Base-by-base conservation (phyloP, 2,113 vertebrate genomes). In the Atrichornis clamosus region DNA sequence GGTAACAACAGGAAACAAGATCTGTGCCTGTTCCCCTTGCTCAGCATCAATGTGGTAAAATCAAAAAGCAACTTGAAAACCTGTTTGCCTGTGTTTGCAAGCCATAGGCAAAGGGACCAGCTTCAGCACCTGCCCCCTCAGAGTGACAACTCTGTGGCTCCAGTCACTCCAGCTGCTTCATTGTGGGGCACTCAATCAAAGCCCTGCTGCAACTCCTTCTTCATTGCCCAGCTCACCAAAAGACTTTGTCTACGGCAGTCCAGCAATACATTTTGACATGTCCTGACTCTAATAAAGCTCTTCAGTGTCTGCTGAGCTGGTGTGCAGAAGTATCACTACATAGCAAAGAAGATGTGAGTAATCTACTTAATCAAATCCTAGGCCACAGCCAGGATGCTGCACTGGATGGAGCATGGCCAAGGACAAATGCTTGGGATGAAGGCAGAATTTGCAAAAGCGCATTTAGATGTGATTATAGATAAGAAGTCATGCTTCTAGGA, bases 1-100 rank as follows among this genome's bases (percentile, higher is more conserved):
- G 90, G 95, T 95, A 96, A 93, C 88, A 96, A 97, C 90, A 96
- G 96, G 95, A 97, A 97, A 97, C 95, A 90, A 97, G 83, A 95
- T 84, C 85, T 60, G 70, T 1, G 7, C 85, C 27, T 5, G 4
- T 49, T 92, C 88, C 56, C 68, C 76, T 95, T 86, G 90, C 88
- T 93, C 93, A 96, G 95, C 92, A 90, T 12, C 20, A 46, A 52
- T 0, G 21, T 6, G 37, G 79, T 15, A 72, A 83, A 88, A 68
- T 76, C 82, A 83, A 56, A 84, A 94, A 95, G 46, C 47, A 74
- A 47, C 33, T 44, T 42, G 70, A 59, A 90, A 91, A 74, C 8
- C 55, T 5, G 3, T n/a, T 60, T 70, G 73, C 68, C 68, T 32
- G 55, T 37, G 50, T 49, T 75, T 67, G 80, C 11, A 42, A 55